Conservation (phyloP, 2,113 vertebrate species). For the Marmota flaviventris region DNA sequence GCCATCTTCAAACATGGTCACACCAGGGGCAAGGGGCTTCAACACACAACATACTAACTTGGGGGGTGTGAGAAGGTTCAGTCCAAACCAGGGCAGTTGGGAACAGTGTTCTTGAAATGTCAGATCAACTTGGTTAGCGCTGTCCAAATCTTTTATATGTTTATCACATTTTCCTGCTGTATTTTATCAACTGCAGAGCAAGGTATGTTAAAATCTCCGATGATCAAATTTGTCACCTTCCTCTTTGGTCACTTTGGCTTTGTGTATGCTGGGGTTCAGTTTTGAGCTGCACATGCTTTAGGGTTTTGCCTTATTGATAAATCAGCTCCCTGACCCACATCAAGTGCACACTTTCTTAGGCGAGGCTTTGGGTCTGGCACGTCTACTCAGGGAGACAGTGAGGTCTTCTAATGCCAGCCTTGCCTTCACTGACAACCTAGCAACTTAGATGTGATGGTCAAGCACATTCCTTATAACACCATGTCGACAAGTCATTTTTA, state of each 20-base stretch:
- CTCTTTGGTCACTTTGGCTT: neutral
- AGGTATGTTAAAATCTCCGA: neutral
- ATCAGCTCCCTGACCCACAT: too few species aligned
- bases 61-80: neutral
- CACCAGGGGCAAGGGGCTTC: neutral
- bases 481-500: neutral
- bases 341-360: neutral
- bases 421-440: neutral
- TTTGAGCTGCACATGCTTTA: neutral
- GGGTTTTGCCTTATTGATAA: neutral
- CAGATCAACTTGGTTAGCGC: neutral
- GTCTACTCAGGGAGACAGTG: neutral
- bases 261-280: neutral
- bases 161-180: neutral
- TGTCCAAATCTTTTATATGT: too few species aligned
- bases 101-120: neutral
- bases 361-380: neutral
- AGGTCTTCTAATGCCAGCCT: neutral
- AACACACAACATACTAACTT: neutral
- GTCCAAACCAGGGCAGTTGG: neutral
- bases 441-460: too few species aligned
- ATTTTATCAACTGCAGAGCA: neutral
- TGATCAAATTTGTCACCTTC: neutral
- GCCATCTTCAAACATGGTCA: neutral
- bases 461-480: neutral